Base-by-base conservation (phyloP, 2,113 vertebrate species). In the Stegastes partitus region DNA sequence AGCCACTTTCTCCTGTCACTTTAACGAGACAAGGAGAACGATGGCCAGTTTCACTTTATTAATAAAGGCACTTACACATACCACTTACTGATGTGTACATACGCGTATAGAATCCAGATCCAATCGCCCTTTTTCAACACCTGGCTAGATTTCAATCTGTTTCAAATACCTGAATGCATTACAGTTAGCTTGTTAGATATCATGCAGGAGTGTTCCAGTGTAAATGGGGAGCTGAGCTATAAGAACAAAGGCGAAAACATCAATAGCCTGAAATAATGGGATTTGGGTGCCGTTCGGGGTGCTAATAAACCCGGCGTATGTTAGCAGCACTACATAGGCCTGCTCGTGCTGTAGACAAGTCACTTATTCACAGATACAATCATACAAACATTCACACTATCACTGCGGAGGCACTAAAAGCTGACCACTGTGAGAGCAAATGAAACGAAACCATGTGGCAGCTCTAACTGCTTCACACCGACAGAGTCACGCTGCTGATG, bases 391-490 rank as follows among this genome's bases (percentile, higher is more conserved):
- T 28, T 44, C 16, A 16, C 19, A 22, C 63, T 12, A 42, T 55
- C 58, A 59, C 19, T 37, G 56, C 51, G 15, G 23, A 58, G 11
- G 26, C 42, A 65, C 34, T 61, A 54, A 76, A 55, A 28, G 51
- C 62, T 64, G 62, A 64, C 57, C 62, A 18, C 6, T 28, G 57
- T n/a, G 39, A 54, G 37, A 50, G 70, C 28, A 34, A 70, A 68
- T 72, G 25, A 45, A 68, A 66, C 63, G 49, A 74, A 65, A 64
- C 23, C 12, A 18, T 62, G 68, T 53, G 37, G 61, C 47, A 44
- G 68, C 80, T 68, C 21, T 56, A 55, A 62, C 61, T 50, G 82
- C 37, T 59, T 84, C 63, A 26, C 12, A n/a, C 28, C 18, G 21
- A 10, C 44, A 47, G 59, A 71, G 71, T 25, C 42, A 62, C 71